A percentile compares a stretch with the other conserved stretches of the same genome.
phyloP scores from a whole-genome alignment of 2,888 invertebrate species.

The Metalampra italica region DNA sequence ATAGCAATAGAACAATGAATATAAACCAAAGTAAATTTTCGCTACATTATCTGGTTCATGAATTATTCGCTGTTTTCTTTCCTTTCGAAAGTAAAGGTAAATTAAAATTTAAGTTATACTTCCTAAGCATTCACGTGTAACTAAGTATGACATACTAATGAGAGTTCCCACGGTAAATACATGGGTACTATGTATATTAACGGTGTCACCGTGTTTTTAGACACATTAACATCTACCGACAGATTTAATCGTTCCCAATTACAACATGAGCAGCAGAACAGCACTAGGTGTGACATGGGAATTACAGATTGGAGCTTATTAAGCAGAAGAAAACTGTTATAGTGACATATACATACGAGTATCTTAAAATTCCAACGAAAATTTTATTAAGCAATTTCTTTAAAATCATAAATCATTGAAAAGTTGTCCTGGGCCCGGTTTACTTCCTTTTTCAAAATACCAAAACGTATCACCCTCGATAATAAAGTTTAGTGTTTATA shows the following conservation, averaged over 20 bases:
- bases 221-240: constrained; percentile 4
- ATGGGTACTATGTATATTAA: constrained; percentile 2
- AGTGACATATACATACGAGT: neutral
- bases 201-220: constrained; percentile 9
- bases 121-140: constrained; percentile 7
- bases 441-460: no score
- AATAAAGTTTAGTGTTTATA: no score
- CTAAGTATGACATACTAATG: constrained; percentile 11
- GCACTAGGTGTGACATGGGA: neutral
- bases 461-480: no score
- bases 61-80: no score
- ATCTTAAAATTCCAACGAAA: neutral
- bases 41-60: neutral
- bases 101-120: constrained; percentile 1
- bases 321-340: no score
- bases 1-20: neutral
- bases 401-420: no score
- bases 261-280: no score
- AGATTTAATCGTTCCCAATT: neutral
- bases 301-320: neutral
- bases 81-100: no score
- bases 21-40: neutral
- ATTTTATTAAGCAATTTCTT: no score
- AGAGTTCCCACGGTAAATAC: constrained; percentile 14
- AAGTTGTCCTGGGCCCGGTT: no score